Base-by-base conservation (phyloP, 2,797 vertebrate species). In the Antennarius maculatus region DNA sequence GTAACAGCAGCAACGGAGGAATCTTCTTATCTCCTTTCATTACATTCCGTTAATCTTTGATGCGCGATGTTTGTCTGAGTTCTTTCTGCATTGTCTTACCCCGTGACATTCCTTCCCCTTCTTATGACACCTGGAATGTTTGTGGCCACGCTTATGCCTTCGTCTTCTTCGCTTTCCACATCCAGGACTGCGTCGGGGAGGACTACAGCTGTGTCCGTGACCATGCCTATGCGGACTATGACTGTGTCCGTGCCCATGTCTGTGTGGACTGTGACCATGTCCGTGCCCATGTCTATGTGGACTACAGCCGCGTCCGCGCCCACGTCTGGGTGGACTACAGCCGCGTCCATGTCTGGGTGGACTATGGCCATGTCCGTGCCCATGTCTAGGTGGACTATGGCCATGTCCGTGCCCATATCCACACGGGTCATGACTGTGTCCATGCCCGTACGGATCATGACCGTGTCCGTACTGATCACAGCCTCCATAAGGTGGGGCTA, bases 91-190 rank as follows among this genome's bases (percentile, higher is more conserved):
- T 8, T 9, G 4, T 12, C 66, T 79, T 55, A 81, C 80, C 70
- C 80, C 82, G 1, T 68, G 71, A 51, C 55, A 23, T 0, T 69
- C 67, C 29, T 52, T 67, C 10, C 72, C 77, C 10, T 81, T 76
- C 50, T 86, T 84, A 63, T 85, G 86, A 31, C 81, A 79, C 6
- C 43, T 59, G 12, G 0, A 4, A 42, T 82, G 81, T 12, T 64
- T 62, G 63, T 83, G 82, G 7, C 81, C 78, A 5, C 3, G 11
- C 31, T 12, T 71, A 6, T 48, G 41, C 45, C 5, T 57, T 10
- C 15, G 5, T 9, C 31, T 48, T 10, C 47, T 5, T 3, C 10
- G 17, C n/a, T 9, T 14, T 0, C 48, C 54, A 1, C 9, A 23
- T 0, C 65, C 66, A 5, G 17, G 46, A 0, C 31, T 42, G 14